Conservation (phyloP, 2,888 invertebrate genomes). For the Athripsodes cinereus region DNA sequence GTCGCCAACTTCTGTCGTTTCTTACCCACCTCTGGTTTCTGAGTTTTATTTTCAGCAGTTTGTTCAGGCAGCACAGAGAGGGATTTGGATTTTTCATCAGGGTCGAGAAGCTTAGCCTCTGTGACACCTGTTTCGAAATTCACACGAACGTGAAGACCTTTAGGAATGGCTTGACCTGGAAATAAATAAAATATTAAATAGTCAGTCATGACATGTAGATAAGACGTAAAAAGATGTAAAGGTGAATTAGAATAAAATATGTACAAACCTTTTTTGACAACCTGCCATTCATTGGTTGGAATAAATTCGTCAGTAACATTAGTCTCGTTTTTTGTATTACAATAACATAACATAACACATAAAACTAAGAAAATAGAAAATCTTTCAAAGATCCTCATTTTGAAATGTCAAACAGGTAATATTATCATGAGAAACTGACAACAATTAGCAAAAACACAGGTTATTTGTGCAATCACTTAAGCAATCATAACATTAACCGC, state of each 20-base stretch:
- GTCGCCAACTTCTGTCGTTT: slow-evolving; percentile 27
- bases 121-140: slow-evolving; percentile 68
- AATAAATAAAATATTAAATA: slow-evolving; percentile 12
- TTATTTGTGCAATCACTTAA: too few relatives aligned
- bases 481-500: background rate
- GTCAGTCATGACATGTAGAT: background rate
- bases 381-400: slow-evolving; percentile 20
- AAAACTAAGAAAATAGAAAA: slow-evolving; percentile 14
- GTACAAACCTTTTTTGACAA: slow-evolving; percentile 51
- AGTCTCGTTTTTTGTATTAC: slow-evolving; percentile 16
- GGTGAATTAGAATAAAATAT: slow-evolving; percentile 5
- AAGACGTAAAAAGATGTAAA: background rate
- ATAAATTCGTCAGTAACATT: slow-evolving; percentile 42
- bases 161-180: slow-evolving; percentile 64
- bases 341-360: slow-evolving; percentile 19
- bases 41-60: slow-evolving; percentile 17
- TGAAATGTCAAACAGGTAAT: slow-evolving; percentile 11
- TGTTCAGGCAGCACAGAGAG: slow-evolving; percentile 25
- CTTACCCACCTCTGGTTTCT: slow-evolving; percentile 23
- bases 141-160: slow-evolving; percentile 67
- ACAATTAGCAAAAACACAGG: background rate
- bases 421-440: background rate
- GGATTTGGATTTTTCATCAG: slow-evolving; percentile 32
- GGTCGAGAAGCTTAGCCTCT: slow-evolving; percentile 66
- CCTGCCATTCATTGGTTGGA: slow-evolving; percentile 59